phyloP scores from a whole-genome alignment of 2,797 vertebrate genomes.

The Pelodytes ibericus region DNA sequence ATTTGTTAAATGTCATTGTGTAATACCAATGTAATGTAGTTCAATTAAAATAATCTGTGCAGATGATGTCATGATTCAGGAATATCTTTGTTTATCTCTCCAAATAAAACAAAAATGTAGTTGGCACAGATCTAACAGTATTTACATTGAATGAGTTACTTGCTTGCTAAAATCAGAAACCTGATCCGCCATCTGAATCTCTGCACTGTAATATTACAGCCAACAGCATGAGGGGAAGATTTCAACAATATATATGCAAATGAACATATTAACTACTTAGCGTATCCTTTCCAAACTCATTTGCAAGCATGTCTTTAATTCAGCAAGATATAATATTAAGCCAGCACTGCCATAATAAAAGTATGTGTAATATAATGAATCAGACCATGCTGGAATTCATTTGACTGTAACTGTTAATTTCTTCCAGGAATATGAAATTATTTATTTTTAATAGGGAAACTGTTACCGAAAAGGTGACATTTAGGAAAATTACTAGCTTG shows the following conservation, averaged over 20 bases:
- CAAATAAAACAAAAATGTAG: too few species aligned
- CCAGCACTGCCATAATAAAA: slow-evolving; percentile 20
- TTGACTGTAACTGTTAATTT: slow-evolving; percentile 9
- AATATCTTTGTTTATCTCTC: too few species aligned
- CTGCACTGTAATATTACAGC: not conserved
- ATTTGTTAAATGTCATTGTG: too few species aligned
- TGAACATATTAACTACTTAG: not conserved
- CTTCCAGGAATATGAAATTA: not conserved
- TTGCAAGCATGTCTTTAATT: slow-evolving; percentile 23
- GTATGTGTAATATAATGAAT: slow-evolving; percentile 27
- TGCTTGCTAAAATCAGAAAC: too few species aligned
- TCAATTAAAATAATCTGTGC: too few species aligned
- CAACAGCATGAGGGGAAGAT: not conserved
- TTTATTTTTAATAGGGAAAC: not conserved
- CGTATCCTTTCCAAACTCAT: not conserved
- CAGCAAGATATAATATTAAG: slow-evolving; percentile 24
- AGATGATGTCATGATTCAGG: too few species aligned
- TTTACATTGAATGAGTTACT: too few species aligned
- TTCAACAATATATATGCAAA: not conserved
- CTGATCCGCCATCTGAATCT: too few species aligned
- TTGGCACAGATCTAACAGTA: too few species aligned
- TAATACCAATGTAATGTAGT: too few species aligned
- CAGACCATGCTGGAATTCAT: not conserved
- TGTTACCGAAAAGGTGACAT: slow-evolving; percentile 3
- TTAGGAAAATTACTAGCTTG: slow-evolving; percentile 5